These are phyloP conservation scores for Cynopterus brachyotis DNA, from an alignment of 2,113 vertebrate species.

Conservation along the genomic window DNA sequence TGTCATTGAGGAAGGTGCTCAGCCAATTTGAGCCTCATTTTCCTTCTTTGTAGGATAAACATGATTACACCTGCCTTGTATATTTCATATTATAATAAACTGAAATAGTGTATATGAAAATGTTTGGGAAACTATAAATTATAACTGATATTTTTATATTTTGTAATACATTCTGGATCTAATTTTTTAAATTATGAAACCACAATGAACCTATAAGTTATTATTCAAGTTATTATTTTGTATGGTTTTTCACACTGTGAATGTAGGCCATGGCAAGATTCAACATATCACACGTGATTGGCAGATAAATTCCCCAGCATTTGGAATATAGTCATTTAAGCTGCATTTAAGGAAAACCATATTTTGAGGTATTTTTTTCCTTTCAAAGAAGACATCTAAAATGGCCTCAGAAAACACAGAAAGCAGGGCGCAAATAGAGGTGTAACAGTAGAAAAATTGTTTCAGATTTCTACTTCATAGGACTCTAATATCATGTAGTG, in stretches of 20 bases:
- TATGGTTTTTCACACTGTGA: neutral
- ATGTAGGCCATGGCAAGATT: neutral
- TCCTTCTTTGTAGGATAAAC: neutral
- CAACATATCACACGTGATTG: neutral
- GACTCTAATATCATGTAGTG: conserved; percentile 34
- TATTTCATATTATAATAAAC: neutral
- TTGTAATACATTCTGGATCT: neutral
- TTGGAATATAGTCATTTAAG: neutral
- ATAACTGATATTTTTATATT: neutral
- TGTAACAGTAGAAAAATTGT: conserved; percentile 23
- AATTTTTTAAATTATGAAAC: neutral
- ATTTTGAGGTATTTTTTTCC: neutral
- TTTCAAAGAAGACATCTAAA: conserved; percentile 35
- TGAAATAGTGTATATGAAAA: neutral
- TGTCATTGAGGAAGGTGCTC: neutral
- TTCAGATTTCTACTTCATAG: conserved; percentile 47
- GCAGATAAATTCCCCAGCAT: neutral
- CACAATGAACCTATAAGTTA: neutral
- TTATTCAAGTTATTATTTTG: neutral
- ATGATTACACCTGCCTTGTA: neutral
- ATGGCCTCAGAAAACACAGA: conserved; percentile 23
- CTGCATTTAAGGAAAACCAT: neutral
- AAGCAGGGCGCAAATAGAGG: conserved; percentile 1
- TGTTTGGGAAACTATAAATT: neutral
- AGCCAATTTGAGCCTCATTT: neutral